Base-by-base conservation (phyloP, 2,888 invertebrate species). In the Ommatoiulus sabulosus region DNA sequence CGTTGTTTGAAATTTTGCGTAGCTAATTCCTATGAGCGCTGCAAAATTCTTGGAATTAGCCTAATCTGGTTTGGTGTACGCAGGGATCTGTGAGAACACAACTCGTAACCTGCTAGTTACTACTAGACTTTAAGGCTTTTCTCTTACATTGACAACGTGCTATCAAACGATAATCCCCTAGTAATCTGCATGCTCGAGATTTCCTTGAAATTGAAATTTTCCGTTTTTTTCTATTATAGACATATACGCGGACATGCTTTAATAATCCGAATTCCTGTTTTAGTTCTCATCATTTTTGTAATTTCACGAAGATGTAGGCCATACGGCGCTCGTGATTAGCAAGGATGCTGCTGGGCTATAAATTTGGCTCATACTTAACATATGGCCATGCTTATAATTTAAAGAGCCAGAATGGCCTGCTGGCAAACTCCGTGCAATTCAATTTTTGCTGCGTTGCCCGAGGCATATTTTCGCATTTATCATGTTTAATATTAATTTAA, bases 121-220 rank as follows among this genome's bases (percentile, higher is more conserved):
- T 57, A 57, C 3, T 57, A 57, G 5, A 63, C 20, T 63, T 63
- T 63, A 20, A 63, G 20, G n/a, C 48, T 48, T 48, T 48, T 48
- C 48, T 48, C 12, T 48, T 12, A 6, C 12, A 17, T 52, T 72
- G 72, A 72, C 20, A 24, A 72, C 72, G 35, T 80, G 24, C 24
- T 80, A 80, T 35, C 80, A 80, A 10, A 35, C 24, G 35, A 80
- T 80, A 80, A 80, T 80, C 80, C 35, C 80, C 3, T 35, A 72
- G 24, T 72, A 20, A 63, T n/a, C 10, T 80, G 8, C 80, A 12
- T 80, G 35, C 35, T 35, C 12, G 24, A 80, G 12, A 80, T 80
- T 35, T 43, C 80, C 80, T 80, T 35, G 80, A 35, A 80, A 80
- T 80, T 80, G 80, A 80, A 80, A 80, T 80, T 80, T 35, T 80